phyloP scores from a whole-genome alignment of 2,888 invertebrate genomes.

The Phaonia tiefii region DNA sequence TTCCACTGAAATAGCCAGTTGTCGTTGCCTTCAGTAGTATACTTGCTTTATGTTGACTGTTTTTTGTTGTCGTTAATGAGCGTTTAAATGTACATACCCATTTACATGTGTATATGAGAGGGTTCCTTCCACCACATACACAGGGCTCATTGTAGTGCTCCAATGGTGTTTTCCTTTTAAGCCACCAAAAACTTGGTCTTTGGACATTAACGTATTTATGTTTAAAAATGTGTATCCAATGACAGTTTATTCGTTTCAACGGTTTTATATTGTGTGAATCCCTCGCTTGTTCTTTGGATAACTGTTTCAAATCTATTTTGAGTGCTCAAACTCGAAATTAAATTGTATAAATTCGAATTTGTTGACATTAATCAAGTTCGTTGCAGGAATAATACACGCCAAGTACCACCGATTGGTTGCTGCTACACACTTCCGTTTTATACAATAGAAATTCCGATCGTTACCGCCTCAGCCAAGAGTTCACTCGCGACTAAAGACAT shows the following conservation, averaged over 20 bases:
- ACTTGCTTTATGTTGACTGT: slow-evolving; percentile 38
- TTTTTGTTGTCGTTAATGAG: neutral
- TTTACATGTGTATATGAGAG: neutral
- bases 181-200: neutral
- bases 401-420: neutral
- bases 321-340: no score
- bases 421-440: neutral
- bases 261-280: no score
- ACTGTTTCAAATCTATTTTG: no score
- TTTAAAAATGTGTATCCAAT: no score
- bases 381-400: neutral
- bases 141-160: neutral
- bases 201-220: neutral
- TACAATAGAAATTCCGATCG: slow-evolving; percentile 31
- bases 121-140: neutral
- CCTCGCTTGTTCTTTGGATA: no score
- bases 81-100: neutral
- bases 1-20: slow-evolving; percentile 24
- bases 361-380: neutral
- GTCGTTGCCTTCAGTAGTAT: slow-evolving; percentile 44
- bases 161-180: neutral
- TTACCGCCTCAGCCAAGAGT: slow-evolving; percentile 59
- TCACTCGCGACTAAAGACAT: slow-evolving; percentile 60
- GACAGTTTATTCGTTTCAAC: no score
- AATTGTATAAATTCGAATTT: neutral